Conservation (phyloP, 2,113 vertebrate species). For the Barnardius zonarius region DNA sequence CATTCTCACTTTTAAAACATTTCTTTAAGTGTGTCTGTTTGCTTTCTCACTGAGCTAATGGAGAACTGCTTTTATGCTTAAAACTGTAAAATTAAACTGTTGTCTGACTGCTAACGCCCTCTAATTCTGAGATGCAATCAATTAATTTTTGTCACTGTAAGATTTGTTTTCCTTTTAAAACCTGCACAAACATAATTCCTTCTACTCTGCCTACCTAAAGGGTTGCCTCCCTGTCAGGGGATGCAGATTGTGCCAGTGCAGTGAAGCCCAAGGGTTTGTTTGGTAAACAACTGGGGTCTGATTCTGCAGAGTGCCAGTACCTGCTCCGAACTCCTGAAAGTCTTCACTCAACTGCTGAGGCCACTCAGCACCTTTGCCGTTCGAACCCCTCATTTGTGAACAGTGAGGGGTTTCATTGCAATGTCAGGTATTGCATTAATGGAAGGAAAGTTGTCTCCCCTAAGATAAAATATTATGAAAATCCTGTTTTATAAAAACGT, state of each 20-base stretch:
- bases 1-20: neutral
- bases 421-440: neutral
- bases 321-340: slow-evolving; percentile 1
- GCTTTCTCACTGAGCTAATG: neutral
- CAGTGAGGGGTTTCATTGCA: neutral
- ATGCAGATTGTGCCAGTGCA: neutral
- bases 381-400: slow-evolving; percentile 1
- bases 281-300: neutral
- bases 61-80: neutral
- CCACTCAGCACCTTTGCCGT: neutral
- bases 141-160: slow-evolving; percentile 33
- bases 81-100: neutral
- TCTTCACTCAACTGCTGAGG: neutral
- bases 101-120: neutral
- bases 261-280: neutral
- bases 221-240: neutral
- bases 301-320: neutral
- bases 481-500: neutral
- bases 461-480: slow-evolving; percentile 21
- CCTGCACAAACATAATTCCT: neutral
- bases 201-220: neutral
- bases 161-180: slow-evolving; percentile 18
- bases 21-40: neutral
- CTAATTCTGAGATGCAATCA: neutral
- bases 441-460: neutral